These are phyloP conservation scores for Tridacna gigas DNA, from an alignment of 2,888 invertebrate species.

Conservation along the genomic window DNA sequence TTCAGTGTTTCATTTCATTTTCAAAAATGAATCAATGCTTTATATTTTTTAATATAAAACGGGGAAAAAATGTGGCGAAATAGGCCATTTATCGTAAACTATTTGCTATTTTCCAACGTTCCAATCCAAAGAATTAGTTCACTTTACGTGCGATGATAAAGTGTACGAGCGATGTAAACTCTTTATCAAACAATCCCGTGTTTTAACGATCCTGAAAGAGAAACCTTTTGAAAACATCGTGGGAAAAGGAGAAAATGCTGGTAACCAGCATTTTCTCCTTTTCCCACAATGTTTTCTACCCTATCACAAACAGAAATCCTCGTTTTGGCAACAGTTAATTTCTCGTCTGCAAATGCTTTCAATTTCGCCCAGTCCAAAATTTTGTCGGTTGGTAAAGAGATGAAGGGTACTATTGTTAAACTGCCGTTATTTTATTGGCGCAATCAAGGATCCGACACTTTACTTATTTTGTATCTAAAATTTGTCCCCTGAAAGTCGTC, in stretches of 20 bases:
- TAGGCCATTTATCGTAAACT: too few species aligned
- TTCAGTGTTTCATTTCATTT: too few species aligned
- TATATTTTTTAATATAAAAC: too few species aligned
- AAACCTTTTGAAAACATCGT: not conserved
- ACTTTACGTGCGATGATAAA: too few species aligned
- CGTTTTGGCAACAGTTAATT: not conserved
- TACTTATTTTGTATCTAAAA: not conserved
- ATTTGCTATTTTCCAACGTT: too few species aligned
- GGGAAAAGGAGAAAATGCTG: not conserved
- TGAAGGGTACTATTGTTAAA: too few species aligned
- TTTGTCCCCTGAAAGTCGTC: not conserved
- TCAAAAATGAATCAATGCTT: too few species aligned
- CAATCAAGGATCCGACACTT: not conserved
- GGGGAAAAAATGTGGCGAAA: too few species aligned
- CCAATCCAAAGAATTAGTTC: too few species aligned
- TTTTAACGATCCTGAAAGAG: not conserved
- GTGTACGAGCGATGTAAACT: too few species aligned
- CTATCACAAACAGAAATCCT: not conserved
- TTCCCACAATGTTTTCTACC: not conserved
- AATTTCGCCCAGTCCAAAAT: not conserved
- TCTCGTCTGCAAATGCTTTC: conserved; percentile 2
- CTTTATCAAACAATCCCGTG: not conserved
- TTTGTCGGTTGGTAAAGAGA: too few species aligned
- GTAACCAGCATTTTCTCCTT: not conserved
- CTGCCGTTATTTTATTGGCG: conserved; percentile 1